A percentile compares a stretch with the other conserved stretches of the same genome.
Evolutionary conservation across 2,113 vertebrate species (phyloP).

Genomic region (Ranitomeya variabilis): DNA sequence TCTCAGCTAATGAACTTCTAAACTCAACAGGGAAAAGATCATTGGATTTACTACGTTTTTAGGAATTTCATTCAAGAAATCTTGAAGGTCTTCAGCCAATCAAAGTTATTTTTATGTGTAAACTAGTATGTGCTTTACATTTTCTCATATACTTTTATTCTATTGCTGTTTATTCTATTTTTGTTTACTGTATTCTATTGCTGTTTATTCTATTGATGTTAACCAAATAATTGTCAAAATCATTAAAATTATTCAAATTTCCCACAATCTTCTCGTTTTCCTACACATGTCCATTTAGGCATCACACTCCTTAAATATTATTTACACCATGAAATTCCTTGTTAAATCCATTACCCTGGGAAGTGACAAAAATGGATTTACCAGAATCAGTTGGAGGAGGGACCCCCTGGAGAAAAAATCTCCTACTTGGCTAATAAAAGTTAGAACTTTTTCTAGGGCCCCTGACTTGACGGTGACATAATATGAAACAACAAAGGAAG

Average conservation of each 20-base stretch:
- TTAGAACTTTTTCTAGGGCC: neutral
- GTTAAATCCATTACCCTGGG: neutral
- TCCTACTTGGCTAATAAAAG: neutral
- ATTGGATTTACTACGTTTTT: no score
- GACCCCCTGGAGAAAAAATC: neutral
- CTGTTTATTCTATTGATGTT: no score
- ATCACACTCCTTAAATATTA: neutral
- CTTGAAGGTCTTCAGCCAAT: no score
- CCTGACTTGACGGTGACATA: neutral
- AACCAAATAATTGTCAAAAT: no score
- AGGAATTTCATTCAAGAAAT: no score
- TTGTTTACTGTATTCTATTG: no score
- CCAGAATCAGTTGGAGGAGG: neutral
- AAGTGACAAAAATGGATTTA: neutral
- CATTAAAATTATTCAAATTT: neutral
- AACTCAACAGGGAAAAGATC: no score
- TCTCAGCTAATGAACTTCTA: no score
- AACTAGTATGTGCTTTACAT: no score
- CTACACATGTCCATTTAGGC: neutral
- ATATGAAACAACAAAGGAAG: constrained; percentile 5
- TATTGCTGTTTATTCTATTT: no score
- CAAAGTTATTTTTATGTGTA: no score
- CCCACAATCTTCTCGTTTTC: neutral
- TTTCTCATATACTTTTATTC: no score
- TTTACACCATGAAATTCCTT: neutral